These are phyloP conservation scores for Bellardia pandia DNA, from an alignment of 2,888 invertebrate species.

Conservation along the genomic window DNA sequence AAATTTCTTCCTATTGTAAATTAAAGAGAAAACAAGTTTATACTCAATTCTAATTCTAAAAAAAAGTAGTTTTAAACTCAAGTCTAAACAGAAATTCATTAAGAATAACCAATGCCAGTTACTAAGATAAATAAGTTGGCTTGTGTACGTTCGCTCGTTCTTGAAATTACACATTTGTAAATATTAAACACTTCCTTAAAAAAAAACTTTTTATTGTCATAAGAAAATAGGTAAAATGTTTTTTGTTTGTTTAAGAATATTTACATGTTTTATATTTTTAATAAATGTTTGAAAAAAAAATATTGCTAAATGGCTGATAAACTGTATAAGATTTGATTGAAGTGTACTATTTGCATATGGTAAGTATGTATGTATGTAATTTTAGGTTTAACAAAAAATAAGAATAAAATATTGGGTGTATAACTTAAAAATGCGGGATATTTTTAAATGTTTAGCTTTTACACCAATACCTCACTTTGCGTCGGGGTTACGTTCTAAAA, in stretches of 20 bases:
- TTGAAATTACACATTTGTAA: conserved; percentile 41
- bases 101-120: conserved; percentile 57
- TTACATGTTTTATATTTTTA: conserved; percentile 70
- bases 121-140: conserved; percentile 45
- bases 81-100: conserved; percentile 42
- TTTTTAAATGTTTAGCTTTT: no score
- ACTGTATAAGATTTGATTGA: not conserved
- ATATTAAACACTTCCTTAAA: conserved; percentile 51
- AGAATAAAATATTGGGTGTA: no score
- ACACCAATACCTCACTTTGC: no score
- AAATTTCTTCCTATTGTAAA: conserved; percentile 62
- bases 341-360: not conserved
- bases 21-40: conserved; percentile 14
- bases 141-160: conserved; percentile 53
- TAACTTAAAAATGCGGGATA: no score
- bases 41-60: conserved; percentile 4
- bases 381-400: no score
- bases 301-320: conserved; percentile 32
- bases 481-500: no score
- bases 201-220: conserved; percentile 42
- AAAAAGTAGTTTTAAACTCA: conserved; percentile 14
- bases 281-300: conserved; percentile 70
- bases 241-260: conserved; percentile 72
- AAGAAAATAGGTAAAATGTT: conserved; percentile 73
- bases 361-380: no score